A percentile compares a stretch with the other conserved stretches of the same genome.
Evolutionary conservation across 2,888 invertebrate genomes (phyloP).

Genomic region (Rhorus exstirpatorius): DNA sequence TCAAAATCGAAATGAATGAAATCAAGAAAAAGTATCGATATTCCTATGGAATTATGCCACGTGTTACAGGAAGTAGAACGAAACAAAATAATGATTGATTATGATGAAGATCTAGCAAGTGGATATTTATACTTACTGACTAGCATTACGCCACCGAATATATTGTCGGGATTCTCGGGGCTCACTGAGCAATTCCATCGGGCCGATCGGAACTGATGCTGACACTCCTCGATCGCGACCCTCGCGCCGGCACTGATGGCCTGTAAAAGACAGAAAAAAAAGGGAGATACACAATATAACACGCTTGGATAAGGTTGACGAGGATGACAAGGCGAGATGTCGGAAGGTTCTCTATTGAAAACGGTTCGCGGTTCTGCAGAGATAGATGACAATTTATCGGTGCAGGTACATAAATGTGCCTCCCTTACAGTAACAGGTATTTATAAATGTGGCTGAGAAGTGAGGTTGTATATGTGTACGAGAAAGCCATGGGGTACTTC

Average conservation of each 20-base stretch:
- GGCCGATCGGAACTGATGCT: conserved; percentile 94
- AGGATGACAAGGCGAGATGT: conserved; percentile 47
- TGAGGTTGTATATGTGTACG: conserved; percentile 37
- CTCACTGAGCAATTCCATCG: conserved; percentile 96
- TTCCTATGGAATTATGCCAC: neutral
- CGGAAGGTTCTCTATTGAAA: conserved; percentile 28
- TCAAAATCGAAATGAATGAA: too few species aligned
- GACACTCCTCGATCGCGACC: conserved; percentile 95
- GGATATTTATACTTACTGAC: conserved; percentile 90
- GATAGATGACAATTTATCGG: conserved; percentile 24
- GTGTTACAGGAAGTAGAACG: conserved; percentile 34
- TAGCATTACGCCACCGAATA: conserved; percentile 94
- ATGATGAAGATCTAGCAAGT: conserved; percentile 20
- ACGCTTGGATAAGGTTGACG: conserved; percentile 49
- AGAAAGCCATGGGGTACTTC: conserved; percentile 15
- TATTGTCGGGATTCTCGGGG: conserved; percentile 90
- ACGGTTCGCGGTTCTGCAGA: conserved; percentile 14
- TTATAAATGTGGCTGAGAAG: conserved; percentile 24
- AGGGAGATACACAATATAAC: conserved; percentile 21
- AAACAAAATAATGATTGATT: conserved; percentile 3
- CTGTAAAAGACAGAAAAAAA: conserved; percentile 87
- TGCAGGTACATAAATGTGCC: conserved; percentile 9
- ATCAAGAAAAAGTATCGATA: conserved; percentile 11
- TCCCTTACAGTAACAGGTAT: conserved; percentile 18
- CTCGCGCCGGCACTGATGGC: conserved; percentile 93